Evolutionary conservation across 2,113 vertebrate species (phyloP).

Genomic region (Python bivittatus): DNA sequence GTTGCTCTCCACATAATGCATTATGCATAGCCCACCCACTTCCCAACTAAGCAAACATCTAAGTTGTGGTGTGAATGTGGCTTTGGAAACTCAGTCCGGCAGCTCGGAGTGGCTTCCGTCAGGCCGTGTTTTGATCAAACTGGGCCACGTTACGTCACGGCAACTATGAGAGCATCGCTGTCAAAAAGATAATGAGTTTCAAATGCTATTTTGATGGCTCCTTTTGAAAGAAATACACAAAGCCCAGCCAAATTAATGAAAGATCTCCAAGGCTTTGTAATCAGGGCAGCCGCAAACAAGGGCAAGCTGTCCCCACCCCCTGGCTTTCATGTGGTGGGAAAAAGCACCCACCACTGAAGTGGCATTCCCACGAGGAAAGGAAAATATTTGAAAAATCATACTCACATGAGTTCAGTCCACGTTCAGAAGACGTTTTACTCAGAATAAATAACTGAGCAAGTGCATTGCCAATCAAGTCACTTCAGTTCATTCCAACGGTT

Average conservation of each 20-base stretch:
- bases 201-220: slow-evolving; percentile 71
- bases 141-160: background rate
- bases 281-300: slow-evolving; percentile 65
- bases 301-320: background rate
- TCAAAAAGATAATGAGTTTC: slow-evolving; percentile 67
- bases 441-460: background rate
- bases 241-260: slow-evolving; percentile 66
- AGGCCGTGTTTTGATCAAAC: background rate
- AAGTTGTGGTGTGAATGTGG: background rate
- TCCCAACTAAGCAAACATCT: background rate
- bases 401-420: background rate
- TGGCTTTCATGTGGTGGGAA: slow-evolving; percentile 72
- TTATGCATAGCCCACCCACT: background rate
- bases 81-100: slow-evolving; percentile 7
- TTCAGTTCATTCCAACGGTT: background rate
- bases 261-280: slow-evolving; percentile 73
- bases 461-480: background rate
- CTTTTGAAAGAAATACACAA: slow-evolving; percentile 68
- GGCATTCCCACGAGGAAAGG: slow-evolving; percentile 38
- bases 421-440: background rate
- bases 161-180: slow-evolving; percentile 31
- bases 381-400: slow-evolving; percentile 12
- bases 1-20: background rate
- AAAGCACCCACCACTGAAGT: slow-evolving; percentile 11
- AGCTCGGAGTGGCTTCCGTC: background rate